A percentile compares a stretch with the other conserved stretches of the same genome.
These are phyloP conservation scores for Eristalis arbustorum DNA, from an alignment of 2,888 invertebrate species.

Conservation along the genomic window DNA sequence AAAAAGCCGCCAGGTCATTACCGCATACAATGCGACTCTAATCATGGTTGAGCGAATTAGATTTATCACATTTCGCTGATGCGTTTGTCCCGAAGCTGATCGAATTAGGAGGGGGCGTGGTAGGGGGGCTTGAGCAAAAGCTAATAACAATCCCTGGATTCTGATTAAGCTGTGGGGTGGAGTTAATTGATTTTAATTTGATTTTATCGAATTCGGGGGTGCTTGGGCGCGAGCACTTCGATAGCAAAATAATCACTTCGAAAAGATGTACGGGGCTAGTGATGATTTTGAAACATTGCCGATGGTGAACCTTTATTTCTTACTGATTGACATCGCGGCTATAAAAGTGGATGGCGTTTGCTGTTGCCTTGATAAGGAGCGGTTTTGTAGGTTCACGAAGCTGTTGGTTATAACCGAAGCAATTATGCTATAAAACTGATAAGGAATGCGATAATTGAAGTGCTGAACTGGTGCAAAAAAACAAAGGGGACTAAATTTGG, in stretches of 20 bases:
- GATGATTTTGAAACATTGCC: no score
- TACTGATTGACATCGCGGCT: no score
- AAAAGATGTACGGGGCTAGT: no score
- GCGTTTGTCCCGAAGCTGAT: constrained; percentile 60
- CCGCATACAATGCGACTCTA: constrained; percentile 61
- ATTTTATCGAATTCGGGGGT: constrained; percentile 22
- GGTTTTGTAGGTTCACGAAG: no score
- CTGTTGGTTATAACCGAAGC: no score
- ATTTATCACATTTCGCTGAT: constrained; percentile 66
- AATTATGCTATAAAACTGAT: no score
- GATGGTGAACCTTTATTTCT: no score
- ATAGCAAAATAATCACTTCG: constrained; percentile 6
- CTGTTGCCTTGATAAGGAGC: no score
- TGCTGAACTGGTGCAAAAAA: no score
- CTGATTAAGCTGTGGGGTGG: constrained; percentile 60
- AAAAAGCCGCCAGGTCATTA: constrained; percentile 61
- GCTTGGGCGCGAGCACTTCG: not conserved
- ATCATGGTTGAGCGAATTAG: constrained; percentile 62
- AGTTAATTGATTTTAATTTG: constrained; percentile 67
- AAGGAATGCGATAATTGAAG: no score
- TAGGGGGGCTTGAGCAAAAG: constrained; percentile 12
- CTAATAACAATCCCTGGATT: constrained; percentile 46
- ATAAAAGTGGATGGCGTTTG: no score
- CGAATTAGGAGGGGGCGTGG: constrained; percentile 52
- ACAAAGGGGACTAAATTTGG: no score